These are phyloP conservation scores for Drosophila helvetica DNA, from an alignment of 2,888 invertebrate genomes.

Conservation along the genomic window DNA sequence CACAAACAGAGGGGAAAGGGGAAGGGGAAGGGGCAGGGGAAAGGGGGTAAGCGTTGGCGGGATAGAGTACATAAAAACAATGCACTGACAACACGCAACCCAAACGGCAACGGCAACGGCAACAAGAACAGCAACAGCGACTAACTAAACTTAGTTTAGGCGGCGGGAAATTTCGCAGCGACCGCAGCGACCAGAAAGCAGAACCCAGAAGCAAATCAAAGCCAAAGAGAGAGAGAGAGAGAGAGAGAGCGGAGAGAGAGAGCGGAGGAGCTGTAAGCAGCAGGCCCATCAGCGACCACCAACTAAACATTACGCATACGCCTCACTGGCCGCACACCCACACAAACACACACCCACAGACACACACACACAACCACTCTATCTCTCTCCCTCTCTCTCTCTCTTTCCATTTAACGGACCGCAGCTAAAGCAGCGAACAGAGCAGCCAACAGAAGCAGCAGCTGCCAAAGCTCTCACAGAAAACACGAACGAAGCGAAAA, in stretches of 20 bases:
- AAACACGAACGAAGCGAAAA: slow-evolving; percentile 30
- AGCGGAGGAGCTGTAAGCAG: slow-evolving; percentile 8
- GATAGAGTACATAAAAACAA: slow-evolving; percentile 39
- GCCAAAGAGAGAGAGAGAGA: slow-evolving; percentile 10
- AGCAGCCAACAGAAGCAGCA: slow-evolving; percentile 64
- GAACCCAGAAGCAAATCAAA: slow-evolving; percentile 39
- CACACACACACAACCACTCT: too few species aligned
- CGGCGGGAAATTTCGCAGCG: slow-evolving; percentile 66
- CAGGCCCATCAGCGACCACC: slow-evolving; percentile 30
- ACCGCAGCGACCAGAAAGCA: slow-evolving; percentile 67
- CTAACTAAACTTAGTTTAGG: slow-evolving; percentile 50
- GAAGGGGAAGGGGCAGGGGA: neutral
- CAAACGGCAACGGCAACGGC: slow-evolving; percentile 15
- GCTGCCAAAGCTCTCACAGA: slow-evolving; percentile 68
- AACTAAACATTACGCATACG: slow-evolving; percentile 51
- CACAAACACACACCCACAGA: neutral
- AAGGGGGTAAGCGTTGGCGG: neutral
- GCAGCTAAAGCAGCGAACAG: slow-evolving; percentile 15
- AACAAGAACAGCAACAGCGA: neutral
- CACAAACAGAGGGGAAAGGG: slow-evolving; percentile 19
- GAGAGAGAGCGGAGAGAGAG: neutral
- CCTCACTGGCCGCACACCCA: slow-evolving; percentile 7
- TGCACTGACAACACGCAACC: slow-evolving; percentile 51
- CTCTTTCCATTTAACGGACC: slow-evolving; percentile 38
- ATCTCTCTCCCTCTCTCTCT: neutral